Evolutionary conservation across 2,888 invertebrate species (phyloP), one percentile per base, ranked within the genome.

Genomic region (Brachyopa scutellaris): DNA sequence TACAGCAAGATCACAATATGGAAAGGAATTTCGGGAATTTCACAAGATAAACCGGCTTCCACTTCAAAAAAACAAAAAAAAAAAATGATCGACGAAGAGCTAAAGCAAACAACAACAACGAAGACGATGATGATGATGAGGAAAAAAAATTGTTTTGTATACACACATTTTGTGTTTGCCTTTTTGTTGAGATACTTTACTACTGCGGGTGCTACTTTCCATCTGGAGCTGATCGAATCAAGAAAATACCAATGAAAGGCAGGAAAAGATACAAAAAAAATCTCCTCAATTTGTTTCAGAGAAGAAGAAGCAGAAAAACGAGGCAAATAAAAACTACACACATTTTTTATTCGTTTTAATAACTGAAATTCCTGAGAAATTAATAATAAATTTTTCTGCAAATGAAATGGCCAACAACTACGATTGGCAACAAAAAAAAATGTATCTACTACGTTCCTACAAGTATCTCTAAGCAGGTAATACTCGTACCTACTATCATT

Each of bases 1-100:
- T 78, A 73, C 78, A 80, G 69, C 76, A 69, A 80, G 67, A 73
- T 74, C 66, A 72, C 66, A 77, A 69, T 66, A 66, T 72, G 77
- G 55, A 23, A 51, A 67, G n/a, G 82, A 82, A 82, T 82, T 82
- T 76, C 64, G 82, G 77, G 82, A 82, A 82, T 82, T n/a, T 66
- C 77, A 70, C 51, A 53, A 66, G 70, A 66, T 77, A 82, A 82
- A 82, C 82, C 77, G 64, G 77, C 76, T 82, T 70, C 70, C 59
- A 77, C 47, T 62, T 76, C n/a, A n/a, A n/a, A n/a, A n/a, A n/a
- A n/a, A n/a, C n/a, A n/a, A n/a, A n/a, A n/a, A n/a, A n/a, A n/a
- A 76, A 40, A 67, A 66, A 51, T 53, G 59, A 79, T 73, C 73
- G 29, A 72, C 69, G 33, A 57, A 33, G 57, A 69, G 29, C 31